Evolutionary conservation across 2,888 invertebrate genomes (phyloP), one percentile per base, ranked within the genome.

Genomic region (Heterodera filipjevi): DNA sequence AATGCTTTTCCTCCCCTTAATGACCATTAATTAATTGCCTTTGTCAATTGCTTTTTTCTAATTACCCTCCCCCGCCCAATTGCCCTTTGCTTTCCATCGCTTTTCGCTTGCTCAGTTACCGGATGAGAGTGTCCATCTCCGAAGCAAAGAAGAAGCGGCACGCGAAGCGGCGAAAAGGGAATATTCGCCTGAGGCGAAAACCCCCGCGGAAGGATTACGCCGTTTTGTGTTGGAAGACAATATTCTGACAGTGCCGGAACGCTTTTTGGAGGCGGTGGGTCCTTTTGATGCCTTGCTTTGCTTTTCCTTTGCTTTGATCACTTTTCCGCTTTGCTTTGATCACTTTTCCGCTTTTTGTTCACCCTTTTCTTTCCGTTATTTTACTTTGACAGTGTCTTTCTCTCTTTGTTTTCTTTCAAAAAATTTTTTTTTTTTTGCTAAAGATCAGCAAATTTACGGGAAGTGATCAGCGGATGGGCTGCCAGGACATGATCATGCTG

Each of bases 401-500:
- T 27, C 14, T 27, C 12, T 53, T 73, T 27, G n/a, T 33, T 44
- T 75, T 27, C 2, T 14, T 14, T 27, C 32, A 27, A 14, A 12
- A 32, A 32, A 71, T 14, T 64, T 19, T 22, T 79, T 79, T 59
- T 59, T 59, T 8, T 3, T 3, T 27, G n/a, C 27, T 59, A n/a
- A 59, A 85, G 85, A 85, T 85, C 46, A 76, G 71, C 19, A 84
- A 85, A 66, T 81, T 78, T 49, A 82, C 79, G 46, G 80, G 78
- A 46, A 79, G 81, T 64, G 72, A 71, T 70, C 79, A 83, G n/a
- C 79, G 83, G 49, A 86, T 86, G 79, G 86, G 95, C 89, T 99
- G 99, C 90, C 99, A 99, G 91, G 94, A 96, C 91, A 97, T 96
- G 46, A 77, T 72, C 32, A 32, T 64, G 97, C 91, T 99, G 85